Percentiles rank a stretch among this genome's conserved stretches.
Evolutionary conservation across 2,888 invertebrate genomes (phyloP).

Genomic region (Creontiades dilutus): DNA sequence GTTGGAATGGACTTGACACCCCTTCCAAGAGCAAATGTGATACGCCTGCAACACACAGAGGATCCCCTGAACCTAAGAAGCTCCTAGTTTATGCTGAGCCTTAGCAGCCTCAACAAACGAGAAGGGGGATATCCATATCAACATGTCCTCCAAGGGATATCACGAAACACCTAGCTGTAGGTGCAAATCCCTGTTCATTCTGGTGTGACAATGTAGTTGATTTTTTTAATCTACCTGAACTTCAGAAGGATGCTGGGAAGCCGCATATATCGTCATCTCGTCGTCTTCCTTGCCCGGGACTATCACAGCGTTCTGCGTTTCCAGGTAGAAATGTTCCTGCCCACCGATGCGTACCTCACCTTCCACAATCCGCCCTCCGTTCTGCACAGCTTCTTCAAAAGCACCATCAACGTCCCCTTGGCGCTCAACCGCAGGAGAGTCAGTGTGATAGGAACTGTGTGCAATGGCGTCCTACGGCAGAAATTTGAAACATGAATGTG

Average conservation of each 20-base stretch:
- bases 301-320: conserved; percentile 88
- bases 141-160: too few relatives aligned
- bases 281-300: conserved; percentile 88
- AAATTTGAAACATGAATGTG: too few relatives aligned
- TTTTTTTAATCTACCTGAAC: conserved; percentile 80
- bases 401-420: conserved; percentile 85
- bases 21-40: too few relatives aligned
- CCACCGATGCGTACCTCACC: conserved; percentile 90
- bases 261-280: conserved; percentile 91
- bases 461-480: conserved; percentile 85
- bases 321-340: conserved; percentile 98
- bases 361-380: conserved; percentile 82
- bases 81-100: too few relatives aligned
- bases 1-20: too few relatives aligned
- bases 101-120: too few relatives aligned
- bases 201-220: too few relatives aligned
- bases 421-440: conserved; percentile 81
- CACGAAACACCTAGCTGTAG: too few relatives aligned
- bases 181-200: too few relatives aligned
- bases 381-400: conserved; percentile 80
- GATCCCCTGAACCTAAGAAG: too few relatives aligned
- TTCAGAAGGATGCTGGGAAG: conserved; percentile 91
- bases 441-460: conserved; percentile 85
- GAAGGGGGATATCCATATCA: too few relatives aligned
- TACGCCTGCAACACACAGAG: too few relatives aligned